Conservation (phyloP, 2,113 vertebrate genomes). For the Hoplias malabaricus region DNA sequence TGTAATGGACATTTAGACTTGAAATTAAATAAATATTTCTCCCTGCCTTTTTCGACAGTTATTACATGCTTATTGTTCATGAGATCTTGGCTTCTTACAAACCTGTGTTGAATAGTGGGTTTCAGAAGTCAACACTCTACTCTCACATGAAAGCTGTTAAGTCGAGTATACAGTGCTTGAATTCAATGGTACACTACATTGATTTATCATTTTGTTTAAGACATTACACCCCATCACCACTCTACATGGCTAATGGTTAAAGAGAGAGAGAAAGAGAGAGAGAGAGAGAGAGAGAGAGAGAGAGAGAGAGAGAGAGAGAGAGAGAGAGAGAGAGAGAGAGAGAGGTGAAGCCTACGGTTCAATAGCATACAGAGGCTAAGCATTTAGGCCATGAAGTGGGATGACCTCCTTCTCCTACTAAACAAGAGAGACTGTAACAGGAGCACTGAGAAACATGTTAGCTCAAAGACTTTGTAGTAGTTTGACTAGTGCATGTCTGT, state of each 20-base stretch:
- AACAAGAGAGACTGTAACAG: constrained; percentile 64
- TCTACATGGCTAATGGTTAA: too few species aligned
- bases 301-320: too few species aligned
- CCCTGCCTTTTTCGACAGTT: background rate
- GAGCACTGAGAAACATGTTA: constrained; percentile 61
- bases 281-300: too few species aligned
- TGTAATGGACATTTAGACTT: too few species aligned
- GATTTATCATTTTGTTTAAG: too few species aligned
- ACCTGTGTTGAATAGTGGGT: background rate
- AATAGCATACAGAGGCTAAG: constrained; percentile 50
- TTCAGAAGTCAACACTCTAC: background rate
- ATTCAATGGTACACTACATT: background rate
- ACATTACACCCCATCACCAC: too few species aligned
- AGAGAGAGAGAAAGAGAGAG: too few species aligned
- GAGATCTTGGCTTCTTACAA: background rate
- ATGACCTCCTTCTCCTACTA: constrained; percentile 64
- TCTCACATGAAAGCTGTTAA: background rate
- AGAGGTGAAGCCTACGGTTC: constrained; percentile 50
- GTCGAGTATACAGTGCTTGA: background rate
- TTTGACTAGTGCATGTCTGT: constrained; percentile 59
- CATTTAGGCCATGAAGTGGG: constrained; percentile 57
- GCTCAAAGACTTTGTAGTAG: constrained; percentile 68
- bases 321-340: too few species aligned
- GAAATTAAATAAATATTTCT: too few species aligned
- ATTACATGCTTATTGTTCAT: background rate